These are phyloP conservation scores for Dicentrarchus labrax DNA, from an alignment of 2,113 vertebrate genomes.

Conservation along the genomic window DNA sequence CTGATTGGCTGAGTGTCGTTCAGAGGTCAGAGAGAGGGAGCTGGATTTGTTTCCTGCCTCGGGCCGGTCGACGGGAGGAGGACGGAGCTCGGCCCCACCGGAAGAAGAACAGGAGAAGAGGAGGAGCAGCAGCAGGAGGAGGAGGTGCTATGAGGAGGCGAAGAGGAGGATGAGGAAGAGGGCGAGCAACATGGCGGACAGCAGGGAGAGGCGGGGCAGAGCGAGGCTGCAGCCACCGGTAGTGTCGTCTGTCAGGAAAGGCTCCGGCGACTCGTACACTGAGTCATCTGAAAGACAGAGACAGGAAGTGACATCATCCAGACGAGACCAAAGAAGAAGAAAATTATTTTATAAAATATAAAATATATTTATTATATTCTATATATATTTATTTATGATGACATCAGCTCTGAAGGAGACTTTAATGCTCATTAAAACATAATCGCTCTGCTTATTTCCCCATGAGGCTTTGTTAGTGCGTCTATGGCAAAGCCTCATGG, in stretches of 20 bases:
- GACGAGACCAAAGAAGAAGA: neutral
- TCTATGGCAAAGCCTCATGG: neutral
- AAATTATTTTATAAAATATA: too few species aligned
- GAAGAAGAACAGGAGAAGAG: conserved; percentile 56
- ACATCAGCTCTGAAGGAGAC: neutral
- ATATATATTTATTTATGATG: neutral
- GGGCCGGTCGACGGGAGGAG: neutral
- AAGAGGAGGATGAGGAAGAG: conserved; percentile 67
- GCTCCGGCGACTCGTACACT: conserved; percentile 94
- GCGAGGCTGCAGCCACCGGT: conserved; percentile 85
- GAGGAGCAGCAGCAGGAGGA: conserved; percentile 21
- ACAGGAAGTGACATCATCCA: neutral
- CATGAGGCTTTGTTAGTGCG: neutral
- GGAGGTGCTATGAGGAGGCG: conserved; percentile 65
- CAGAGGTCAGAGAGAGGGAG: conserved; percentile 32
- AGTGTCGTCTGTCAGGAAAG: conserved; percentile 96
- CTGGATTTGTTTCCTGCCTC: conserved; percentile 16
- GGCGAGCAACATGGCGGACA: conserved; percentile 62
- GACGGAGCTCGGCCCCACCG: neutral
- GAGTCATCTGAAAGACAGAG: conserved; percentile 88
- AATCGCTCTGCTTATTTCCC: too few species aligned
- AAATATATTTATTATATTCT: too few species aligned
- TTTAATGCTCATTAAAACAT: too few species aligned
- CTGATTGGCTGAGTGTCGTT: conserved; percentile 28
- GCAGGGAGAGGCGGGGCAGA: conserved; percentile 60